Evolutionary conservation across 2,888 invertebrate genomes (phyloP).

Genomic region (Theretra japonica): DNA sequence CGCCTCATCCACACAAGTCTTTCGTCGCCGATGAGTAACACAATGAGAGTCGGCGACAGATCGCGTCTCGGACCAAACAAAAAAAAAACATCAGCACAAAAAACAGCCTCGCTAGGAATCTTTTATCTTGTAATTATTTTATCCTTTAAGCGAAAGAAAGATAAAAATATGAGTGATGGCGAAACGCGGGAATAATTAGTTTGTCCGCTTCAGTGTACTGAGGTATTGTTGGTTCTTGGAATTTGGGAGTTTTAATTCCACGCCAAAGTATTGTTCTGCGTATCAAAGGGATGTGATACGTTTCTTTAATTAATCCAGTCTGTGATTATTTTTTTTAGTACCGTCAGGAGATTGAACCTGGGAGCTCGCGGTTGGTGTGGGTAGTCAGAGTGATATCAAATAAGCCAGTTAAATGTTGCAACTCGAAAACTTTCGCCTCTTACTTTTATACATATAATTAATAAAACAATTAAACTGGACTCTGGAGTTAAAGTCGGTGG

Average conservation of each 20-base stretch:
- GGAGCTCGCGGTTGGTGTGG: too few relatives aligned
- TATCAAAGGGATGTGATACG: constrained; percentile 1
- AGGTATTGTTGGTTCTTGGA: constrained; percentile 50
- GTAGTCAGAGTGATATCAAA: too few relatives aligned
- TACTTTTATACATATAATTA: too few relatives aligned
- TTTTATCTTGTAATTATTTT: constrained; percentile 85
- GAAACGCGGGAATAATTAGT: constrained; percentile 69
- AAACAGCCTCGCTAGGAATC: constrained; percentile 60
- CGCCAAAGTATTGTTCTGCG: constrained; percentile 4
- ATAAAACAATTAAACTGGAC: too few relatives aligned
- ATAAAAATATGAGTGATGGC: constrained; percentile 58
- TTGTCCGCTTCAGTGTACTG: constrained; percentile 68
- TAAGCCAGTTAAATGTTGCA: too few relatives aligned
- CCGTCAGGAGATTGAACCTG: too few relatives aligned
- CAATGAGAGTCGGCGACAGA: constrained; percentile 70
- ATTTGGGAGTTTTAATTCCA: constrained; percentile 49
- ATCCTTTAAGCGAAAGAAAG: constrained; percentile 80
- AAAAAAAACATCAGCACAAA: constrained; percentile 55
- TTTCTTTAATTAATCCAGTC: neutral
- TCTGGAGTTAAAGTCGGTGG: too few relatives aligned
- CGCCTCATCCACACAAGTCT: constrained; percentile 49
- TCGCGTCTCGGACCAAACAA: constrained; percentile 64
- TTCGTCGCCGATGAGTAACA: constrained; percentile 68
- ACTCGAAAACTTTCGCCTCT: too few relatives aligned
- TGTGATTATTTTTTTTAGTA: too few relatives aligned